A percentile compares a stretch with the other conserved stretches of the same genome.
phyloP scores from a whole-genome alignment of 2,888 invertebrate species.

The Slavum lentiscoides region DNA sequence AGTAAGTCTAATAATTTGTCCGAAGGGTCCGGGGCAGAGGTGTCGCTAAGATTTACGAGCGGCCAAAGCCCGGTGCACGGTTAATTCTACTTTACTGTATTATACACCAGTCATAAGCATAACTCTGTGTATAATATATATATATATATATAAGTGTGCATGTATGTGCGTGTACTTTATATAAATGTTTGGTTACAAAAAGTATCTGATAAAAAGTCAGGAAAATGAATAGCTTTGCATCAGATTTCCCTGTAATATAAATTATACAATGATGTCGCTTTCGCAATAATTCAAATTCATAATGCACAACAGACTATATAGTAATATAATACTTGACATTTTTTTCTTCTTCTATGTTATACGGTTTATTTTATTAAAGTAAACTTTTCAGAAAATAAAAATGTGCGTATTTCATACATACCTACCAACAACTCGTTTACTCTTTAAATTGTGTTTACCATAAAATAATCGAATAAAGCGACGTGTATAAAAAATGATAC shows the following conservation, averaged over 20 bases:
- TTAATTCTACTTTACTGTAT: slow-evolving; percentile 51
- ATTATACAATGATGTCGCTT: neutral
- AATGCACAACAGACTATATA: neutral
- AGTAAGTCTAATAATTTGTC: slow-evolving; percentile 53
- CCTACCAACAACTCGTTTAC: too few relatives aligned
- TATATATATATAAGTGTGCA: neutral
- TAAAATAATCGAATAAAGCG: too few relatives aligned
- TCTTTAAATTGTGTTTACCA: too few relatives aligned
- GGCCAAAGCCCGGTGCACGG: slow-evolving; percentile 41
- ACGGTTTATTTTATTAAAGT: neutral
- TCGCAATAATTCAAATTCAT: neutral
- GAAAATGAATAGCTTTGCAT: slow-evolving; percentile 15
- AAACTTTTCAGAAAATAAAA: neutral
- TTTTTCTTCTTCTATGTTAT: neutral
- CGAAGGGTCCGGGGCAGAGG: slow-evolving; percentile 43
- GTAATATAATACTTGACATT: neutral
- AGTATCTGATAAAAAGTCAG: slow-evolving; percentile 11
- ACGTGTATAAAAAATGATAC: too few relatives aligned
- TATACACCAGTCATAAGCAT: slow-evolving; percentile 39
- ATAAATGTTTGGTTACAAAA: slow-evolving; percentile 32
- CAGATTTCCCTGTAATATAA: neutral
- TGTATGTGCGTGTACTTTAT: neutral
- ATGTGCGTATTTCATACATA: too few relatives aligned
- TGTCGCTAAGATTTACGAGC: slow-evolving; percentile 49
- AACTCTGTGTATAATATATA: slow-evolving; percentile 29